A percentile compares a stretch with the other conserved stretches of the same genome.
Conservation (phyloP, 2,113 vertebrate species). For the Scopus umbretta region DNA sequence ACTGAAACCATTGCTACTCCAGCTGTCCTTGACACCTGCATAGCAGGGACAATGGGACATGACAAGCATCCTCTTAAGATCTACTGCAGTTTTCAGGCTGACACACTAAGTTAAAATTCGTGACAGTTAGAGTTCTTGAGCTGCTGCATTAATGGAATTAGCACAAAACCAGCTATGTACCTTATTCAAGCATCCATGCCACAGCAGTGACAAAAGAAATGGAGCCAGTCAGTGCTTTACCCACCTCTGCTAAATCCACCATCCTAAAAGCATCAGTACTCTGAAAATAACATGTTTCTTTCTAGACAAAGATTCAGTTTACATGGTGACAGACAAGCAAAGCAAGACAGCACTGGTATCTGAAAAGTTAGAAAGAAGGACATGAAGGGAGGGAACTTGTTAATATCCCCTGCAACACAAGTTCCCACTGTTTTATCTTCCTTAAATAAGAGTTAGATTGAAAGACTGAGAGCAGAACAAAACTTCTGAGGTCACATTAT, state of each 20-base stretch:
- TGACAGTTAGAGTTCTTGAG: neutral
- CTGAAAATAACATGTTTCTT: neutral
- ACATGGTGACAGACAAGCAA: neutral
- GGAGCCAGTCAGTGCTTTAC: neutral
- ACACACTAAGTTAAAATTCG: neutral
- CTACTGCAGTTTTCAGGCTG: neutral
- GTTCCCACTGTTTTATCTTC: neutral
- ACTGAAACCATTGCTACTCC: neutral
- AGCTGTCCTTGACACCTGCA: conserved; percentile 60
- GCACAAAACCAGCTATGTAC: neutral
- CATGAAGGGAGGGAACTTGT: neutral
- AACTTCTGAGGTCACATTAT: neutral
- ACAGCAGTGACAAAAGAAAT: neutral
- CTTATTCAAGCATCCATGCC: neutral
- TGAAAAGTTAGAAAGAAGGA: neutral
- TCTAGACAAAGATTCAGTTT: neutral
- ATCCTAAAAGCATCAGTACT: neutral
- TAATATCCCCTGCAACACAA: neutral
- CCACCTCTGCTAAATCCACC: neutral
- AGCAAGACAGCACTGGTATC: neutral
- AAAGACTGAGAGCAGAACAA: neutral
- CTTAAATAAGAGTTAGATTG: neutral
- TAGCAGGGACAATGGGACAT: conserved; percentile 22
- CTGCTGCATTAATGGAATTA: neutral
- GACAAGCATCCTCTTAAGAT: conserved; percentile 24